phyloP scores from a whole-genome alignment of 1,140 invertebrate genomes.

The Trachelipus rathkii region DNA sequence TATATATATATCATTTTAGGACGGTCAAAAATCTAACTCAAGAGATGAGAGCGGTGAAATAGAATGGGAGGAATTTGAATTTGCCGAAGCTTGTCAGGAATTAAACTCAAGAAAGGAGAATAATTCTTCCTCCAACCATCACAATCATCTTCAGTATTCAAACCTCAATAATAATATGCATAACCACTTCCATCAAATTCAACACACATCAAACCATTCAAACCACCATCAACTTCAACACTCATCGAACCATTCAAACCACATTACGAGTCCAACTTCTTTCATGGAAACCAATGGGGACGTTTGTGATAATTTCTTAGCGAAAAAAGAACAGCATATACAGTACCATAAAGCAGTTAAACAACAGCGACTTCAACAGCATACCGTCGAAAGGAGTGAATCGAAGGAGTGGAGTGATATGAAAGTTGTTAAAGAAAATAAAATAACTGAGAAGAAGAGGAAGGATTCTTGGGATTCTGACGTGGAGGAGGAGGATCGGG shows the following conservation, averaged over 20 bases:
- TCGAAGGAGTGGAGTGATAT: constrained; percentile 26
- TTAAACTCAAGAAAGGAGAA: constrained; percentile 31
- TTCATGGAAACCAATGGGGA: neutral
- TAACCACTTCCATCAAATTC: neutral
- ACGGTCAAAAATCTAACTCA: constrained; percentile 21
- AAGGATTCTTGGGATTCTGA: constrained; percentile 25
- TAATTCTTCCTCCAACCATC: neutral
- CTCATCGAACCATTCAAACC: neutral
- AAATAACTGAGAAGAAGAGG: neutral
- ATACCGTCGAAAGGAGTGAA: constrained; percentile 16
- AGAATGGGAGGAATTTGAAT: constrained; percentile 77
- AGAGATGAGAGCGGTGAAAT: constrained; percentile 49
- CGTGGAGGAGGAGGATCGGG: neutral
- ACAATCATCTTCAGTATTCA: constrained; percentile 3
- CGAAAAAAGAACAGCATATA: neutral
- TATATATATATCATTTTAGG: neutral
- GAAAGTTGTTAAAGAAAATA: neutral
- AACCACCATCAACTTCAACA: neutral
- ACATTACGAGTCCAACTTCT: neutral
- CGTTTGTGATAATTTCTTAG: neutral
- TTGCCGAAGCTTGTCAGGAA: constrained; percentile 50
- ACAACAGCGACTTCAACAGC: constrained; percentile 4
- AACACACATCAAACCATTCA: neutral
- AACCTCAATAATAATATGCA: neutral
- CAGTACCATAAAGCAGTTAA: constrained; percentile 17